These are phyloP conservation scores for Regulus satrapa DNA, from an alignment of 2,113 vertebrate genomes.

Conservation along the genomic window DNA sequence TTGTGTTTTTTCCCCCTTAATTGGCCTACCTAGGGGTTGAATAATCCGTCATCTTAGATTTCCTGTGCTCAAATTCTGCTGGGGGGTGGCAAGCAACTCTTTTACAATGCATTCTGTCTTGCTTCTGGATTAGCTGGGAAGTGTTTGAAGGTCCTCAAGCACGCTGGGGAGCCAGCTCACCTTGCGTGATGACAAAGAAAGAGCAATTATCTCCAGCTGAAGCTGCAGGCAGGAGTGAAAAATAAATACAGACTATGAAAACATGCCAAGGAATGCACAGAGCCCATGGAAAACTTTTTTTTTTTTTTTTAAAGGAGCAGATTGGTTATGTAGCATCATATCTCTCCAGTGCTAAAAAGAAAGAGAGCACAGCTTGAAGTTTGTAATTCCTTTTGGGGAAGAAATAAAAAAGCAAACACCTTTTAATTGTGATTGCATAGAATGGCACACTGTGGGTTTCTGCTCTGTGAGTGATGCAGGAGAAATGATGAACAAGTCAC, in stretches of 20 bases:
- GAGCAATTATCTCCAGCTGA: background rate
- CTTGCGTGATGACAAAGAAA: background rate
- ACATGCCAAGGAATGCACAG: background rate
- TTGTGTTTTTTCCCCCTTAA: background rate
- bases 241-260: conserved; percentile 2
- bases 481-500: background rate
- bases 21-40: background rate
- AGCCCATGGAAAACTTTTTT: background rate
- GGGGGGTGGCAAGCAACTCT: background rate
- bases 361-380: background rate
- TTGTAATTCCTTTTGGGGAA: background rate
- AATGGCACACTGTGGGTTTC: background rate
- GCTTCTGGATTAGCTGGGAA: background rate
- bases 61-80: background rate
- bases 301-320: background rate
- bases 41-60: background rate
- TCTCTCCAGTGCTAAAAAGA: background rate
- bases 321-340: background rate
- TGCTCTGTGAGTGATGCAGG: background rate
- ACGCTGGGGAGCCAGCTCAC: background rate
- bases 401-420: fast-evolving
- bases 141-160: background rate
- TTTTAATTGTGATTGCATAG: background rate
- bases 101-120: background rate
- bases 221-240: background rate